phyloP scores from a whole-genome alignment of 2,888 invertebrate species.

The Gymnosoma rotundatum region DNA sequence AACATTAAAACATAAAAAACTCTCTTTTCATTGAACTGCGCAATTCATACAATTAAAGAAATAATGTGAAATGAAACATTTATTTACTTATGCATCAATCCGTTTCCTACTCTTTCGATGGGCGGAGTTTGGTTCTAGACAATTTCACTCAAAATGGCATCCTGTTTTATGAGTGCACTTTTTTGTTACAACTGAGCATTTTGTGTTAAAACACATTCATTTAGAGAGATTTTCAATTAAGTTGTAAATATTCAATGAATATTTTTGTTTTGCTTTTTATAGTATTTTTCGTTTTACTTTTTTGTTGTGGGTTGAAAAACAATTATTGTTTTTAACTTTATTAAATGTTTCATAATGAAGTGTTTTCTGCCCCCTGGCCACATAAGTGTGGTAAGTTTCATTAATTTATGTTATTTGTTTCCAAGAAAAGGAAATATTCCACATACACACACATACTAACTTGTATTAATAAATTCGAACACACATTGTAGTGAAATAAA shows the following conservation, averaged over 20 bases:
- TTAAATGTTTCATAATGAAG: slow-evolving; percentile 71
- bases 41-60: slow-evolving; percentile 15
- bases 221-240: slow-evolving; percentile 49
- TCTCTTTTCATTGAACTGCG: slow-evolving; percentile 28
- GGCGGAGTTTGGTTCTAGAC: slow-evolving; percentile 43
- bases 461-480: background rate
- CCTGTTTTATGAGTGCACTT: slow-evolving; percentile 8
- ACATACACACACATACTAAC: background rate
- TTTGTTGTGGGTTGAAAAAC: slow-evolving; percentile 62
- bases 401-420: slow-evolving; percentile 69
- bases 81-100: background rate
- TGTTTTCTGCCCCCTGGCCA: slow-evolving; percentile 68
- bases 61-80: slow-evolving; percentile 40
- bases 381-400: slow-evolving; percentile 67
- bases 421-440: slow-evolving; percentile 49
- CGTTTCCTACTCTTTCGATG: background rate
- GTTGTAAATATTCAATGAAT: slow-evolving; percentile 51
- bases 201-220: background rate
- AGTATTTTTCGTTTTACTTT: background rate
- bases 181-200: slow-evolving; percentile 7
- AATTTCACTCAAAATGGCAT: slow-evolving; percentile 52
- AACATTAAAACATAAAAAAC: slow-evolving; percentile 23
- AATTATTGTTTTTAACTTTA: slow-evolving; percentile 69
- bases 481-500: slow-evolving; percentile 18
- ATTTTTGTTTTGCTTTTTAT: slow-evolving; percentile 20